Evolutionary conservation across 2,888 invertebrate genomes (phyloP), one percentile per base, ranked within the genome.

Genomic region (Julus scanicus): DNA sequence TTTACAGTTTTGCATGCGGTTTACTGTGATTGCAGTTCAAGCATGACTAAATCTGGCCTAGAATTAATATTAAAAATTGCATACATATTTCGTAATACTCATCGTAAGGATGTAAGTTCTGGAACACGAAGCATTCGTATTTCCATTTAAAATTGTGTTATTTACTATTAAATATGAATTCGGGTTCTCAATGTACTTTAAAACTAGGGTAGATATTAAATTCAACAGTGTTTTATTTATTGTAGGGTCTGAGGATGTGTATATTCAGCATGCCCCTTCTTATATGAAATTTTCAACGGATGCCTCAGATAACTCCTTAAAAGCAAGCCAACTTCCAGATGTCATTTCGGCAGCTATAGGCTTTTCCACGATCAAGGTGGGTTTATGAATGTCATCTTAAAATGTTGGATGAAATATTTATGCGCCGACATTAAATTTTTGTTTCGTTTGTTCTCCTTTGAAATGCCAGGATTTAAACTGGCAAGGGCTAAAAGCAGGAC

Each of bases 401-500:
- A n/a, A 37, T 53, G 11, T 40, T 40, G 20, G 71, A 44, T 9
- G 9, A 80, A 37, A 2, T 80, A 13, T 37, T 15, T n/a, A 9
- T 37, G 29, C 44, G 8, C 20, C 2, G 17, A 29, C n/a, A 39
- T 87, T 87, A 39, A 39, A 57, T 15, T 8, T 87, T 39, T 11
- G 13, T 84, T 84, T 15, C 6, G 71, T 86, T 86, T 86, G 44
- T 1, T 71, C 39, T 29, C 13, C n/a, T 53, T 37, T 80, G 37
- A 37, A 44, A 80, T 37, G 13, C 13, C 44, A 88, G 88, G 88
- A 88, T 88, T 88, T 88, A 11, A 15, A 39, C 15, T 96, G 96
- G 96, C 92, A 93, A 90, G 96, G 95, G 17, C 92, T 97, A 90
- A 93, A 93, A 88, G 94, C 96, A 80, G 92, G 92, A 6, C 94